These are phyloP conservation scores for Sciurus niger DNA, from an alignment of 2,113 vertebrate species.

Conservation along the genomic window DNA sequence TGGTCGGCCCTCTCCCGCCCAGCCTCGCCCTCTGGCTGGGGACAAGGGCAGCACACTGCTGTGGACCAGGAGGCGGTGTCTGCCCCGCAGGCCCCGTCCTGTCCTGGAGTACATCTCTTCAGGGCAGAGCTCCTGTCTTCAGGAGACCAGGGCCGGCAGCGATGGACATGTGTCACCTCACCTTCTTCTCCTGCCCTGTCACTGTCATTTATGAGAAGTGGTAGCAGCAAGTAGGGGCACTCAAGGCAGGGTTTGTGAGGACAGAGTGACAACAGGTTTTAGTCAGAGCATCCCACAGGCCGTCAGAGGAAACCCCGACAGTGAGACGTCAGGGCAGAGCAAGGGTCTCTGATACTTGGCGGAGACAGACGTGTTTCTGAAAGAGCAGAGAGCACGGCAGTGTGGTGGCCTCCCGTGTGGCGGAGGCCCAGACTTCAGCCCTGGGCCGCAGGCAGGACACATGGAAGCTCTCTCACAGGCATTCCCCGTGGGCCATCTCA, in stretches of 20 bases:
- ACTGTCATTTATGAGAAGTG: background rate
- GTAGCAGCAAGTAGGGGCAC: background rate
- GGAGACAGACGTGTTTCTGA: background rate
- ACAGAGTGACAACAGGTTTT: background rate
- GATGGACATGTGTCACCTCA: background rate
- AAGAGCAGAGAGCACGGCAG: background rate
- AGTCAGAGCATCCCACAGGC: background rate
- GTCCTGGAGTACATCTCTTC: slow-evolving; percentile 60
- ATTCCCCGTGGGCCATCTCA: background rate
- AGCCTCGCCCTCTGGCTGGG: too few species aligned
- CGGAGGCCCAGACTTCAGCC: background rate
- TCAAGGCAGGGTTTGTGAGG: background rate
- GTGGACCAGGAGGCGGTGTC: background rate
- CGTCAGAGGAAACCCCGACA: background rate
- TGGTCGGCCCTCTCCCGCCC: too few species aligned
- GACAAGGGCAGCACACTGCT: background rate
- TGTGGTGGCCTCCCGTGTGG: background rate
- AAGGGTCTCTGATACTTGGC: slow-evolving; percentile 23
- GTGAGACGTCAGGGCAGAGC: background rate
- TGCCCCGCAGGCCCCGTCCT: background rate
- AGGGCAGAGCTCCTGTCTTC: slow-evolving; percentile 40
- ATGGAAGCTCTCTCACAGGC: background rate
- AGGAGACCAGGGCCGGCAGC: slow-evolving; percentile 23
- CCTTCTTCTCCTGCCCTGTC: background rate
- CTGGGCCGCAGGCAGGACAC: background rate